Base-by-base conservation (phyloP, 1,140 invertebrate genomes). In the Drosophila yakuba region DNA sequence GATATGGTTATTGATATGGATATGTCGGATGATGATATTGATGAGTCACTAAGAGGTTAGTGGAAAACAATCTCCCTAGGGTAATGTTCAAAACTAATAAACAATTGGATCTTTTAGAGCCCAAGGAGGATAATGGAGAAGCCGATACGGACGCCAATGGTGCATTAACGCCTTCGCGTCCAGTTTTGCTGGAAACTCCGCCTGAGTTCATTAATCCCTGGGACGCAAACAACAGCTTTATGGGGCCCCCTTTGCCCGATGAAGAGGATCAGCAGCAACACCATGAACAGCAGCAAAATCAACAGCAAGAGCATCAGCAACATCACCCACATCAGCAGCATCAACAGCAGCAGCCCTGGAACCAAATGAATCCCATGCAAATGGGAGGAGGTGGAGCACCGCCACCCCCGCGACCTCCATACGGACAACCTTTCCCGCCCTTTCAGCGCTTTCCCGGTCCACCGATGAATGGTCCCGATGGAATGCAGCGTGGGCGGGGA, bases 1-100 rank as follows among this genome's bases (percentile, higher is more conserved):
- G 95, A 95, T 73, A 95, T 94, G 90, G 94, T 95, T 7, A 94
- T 95, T 36, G 95, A 96, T 63, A 96, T 96, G 95, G 95, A 96
- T 54, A 94, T 96, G 93, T 95, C 95, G 20, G 95, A 96, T 69
- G 95, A 96, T n/a, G 95, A 95, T 51, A 36, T 92, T 17, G 91
- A 92, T 15, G 91, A 92, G 52, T 79, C 90, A 11, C 62, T 76
- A 51, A 74, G 86, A 90, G 91, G 91, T 92, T 89, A 56, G 8
- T 14, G 1, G 4, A 2, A 32, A 50, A 2, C n/a, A 1, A 32
- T 5, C 8, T 15, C 4, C 1, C 1, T 6, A 14, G 11, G 23
- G 6, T 1, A 8, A 6, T 3, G 8, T 10, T n/a, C 4, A 2
- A 35, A 38, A 38, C 14, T 4, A 10, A 38, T 8, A 43, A 35